Evolutionary conservation across 2,113 vertebrate genomes (phyloP), one percentile per base, ranked within the genome.

Genomic region (Trichomycterus rosablanca): DNA sequence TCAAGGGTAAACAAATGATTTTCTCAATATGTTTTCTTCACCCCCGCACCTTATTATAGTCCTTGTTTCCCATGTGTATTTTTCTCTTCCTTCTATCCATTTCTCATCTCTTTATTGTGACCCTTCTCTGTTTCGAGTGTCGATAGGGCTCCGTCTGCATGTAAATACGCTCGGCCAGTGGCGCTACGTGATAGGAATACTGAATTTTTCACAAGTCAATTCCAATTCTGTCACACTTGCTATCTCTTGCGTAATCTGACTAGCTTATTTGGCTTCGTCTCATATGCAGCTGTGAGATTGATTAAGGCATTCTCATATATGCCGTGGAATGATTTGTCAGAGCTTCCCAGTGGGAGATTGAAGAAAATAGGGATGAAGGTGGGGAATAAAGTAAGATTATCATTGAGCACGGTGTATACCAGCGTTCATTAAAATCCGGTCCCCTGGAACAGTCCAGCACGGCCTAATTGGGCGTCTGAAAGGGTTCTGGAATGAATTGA

Each of bases 121-220:
- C 66, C 42, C 43, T 34, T 37, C 60, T 43, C 57, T 43, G 67
- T 46, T 39, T 37, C 51, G 40, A 54, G 64, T 48, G 67, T 53
- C 59, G 67, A 60, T 67, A 62, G 44, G 60, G 43, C 57, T 32
- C 20, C 56, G 57, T 50, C 49, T 67, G 44, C 46, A 46, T 66
- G 63, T 64, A 68, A 70, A 72, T 73, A 59, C 50, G 61, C 46
- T 66, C 62, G 43, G 65, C 54, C 63, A 70, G 59, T 74, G 51
- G 57, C 52, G 56, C 53, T 66, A 61, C 72, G 59, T 60, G 53
- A 67, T 39, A 52, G 64, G 56, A 57, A 59, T 59, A 70, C 59
- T 75, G 61, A 64, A 74, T 73, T 68, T 68, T 70, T 51, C 68
- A 56, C 35, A 57, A 53, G 63, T 67, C 46, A 67, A 56, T 67